Evolutionary conservation across 1,140 invertebrate species (phyloP).

Genomic region (Ips nitidus): DNA sequence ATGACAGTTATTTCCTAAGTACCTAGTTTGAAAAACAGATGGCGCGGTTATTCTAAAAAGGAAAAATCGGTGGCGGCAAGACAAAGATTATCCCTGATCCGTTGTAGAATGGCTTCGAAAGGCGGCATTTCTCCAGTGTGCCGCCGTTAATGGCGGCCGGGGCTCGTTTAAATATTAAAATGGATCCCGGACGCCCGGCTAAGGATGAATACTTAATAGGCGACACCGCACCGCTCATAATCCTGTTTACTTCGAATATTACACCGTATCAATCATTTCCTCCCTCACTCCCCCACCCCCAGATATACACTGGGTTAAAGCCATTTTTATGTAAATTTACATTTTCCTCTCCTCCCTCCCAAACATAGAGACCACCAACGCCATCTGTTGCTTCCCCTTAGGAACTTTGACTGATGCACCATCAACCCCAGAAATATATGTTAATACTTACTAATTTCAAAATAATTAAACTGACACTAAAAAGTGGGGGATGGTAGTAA

Average conservation of each 20-base stretch:
- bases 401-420: too few relatives aligned
- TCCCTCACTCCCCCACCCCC: too few relatives aligned
- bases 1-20: too few relatives aligned
- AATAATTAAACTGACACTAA: not conserved
- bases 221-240: constrained; percentile 38
- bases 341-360: too few relatives aligned
- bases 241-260: constrained; percentile 39
- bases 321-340: too few relatives aligned
- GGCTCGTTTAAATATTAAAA: constrained; percentile 42
- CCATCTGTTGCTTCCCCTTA: too few relatives aligned
- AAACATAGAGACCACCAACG: too few relatives aligned
- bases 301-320: too few relatives aligned
- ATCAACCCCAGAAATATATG: too few relatives aligned
- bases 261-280: constrained; percentile 37
- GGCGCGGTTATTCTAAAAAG: too few relatives aligned
- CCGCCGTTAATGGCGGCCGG: constrained; percentile 29
- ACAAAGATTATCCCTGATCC: not conserved
- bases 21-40: too few relatives aligned
- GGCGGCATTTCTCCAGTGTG: constrained; percentile 19
- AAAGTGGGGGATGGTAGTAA: not conserved
- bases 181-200: constrained; percentile 32
- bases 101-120: constrained; percentile 38
- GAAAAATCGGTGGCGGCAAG: not conserved
- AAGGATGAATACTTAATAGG: constrained; percentile 40
- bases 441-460: too few relatives aligned